These are phyloP conservation scores for Leucosticte australis DNA, from an alignment of 2,113 vertebrate species.

Conservation along the genomic window DNA sequence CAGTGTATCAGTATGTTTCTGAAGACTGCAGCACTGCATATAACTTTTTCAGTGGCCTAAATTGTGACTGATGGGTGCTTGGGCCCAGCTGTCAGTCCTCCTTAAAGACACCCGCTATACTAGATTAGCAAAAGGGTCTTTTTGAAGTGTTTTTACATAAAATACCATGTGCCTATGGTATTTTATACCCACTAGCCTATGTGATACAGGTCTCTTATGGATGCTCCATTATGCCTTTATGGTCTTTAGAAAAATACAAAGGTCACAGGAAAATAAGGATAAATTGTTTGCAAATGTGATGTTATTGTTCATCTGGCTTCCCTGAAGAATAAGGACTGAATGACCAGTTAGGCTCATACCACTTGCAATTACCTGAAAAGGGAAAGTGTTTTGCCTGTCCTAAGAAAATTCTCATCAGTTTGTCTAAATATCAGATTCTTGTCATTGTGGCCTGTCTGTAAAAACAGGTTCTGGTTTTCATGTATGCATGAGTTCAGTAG, in stretches of 20 bases:
- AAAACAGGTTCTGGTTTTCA: neutral
- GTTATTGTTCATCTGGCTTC: neutral
- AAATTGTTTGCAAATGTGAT: neutral
- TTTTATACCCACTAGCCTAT: neutral
- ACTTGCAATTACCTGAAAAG: neutral
- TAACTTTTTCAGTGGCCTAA: neutral
- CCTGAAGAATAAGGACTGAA: neutral
- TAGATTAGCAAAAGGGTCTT: neutral
- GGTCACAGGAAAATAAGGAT: neutral
- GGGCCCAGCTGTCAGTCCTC: neutral
- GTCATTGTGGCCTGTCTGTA: neutral
- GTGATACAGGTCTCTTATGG: neutral
- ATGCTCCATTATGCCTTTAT: neutral
- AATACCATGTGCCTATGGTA: neutral
- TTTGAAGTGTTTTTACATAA: neutral
- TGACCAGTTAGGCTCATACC: neutral
- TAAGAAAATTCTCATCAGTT: neutral
- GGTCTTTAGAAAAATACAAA: neutral
- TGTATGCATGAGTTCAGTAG: accelerated
- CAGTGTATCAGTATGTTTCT: neutral
- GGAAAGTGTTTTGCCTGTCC: neutral
- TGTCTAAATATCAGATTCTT: neutral
- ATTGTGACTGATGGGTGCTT: neutral
- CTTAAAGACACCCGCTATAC: neutral
- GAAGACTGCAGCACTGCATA: neutral